phyloP scores from a whole-genome alignment of 2,888 invertebrate genomes.

The Orthonychiurus folsomi region DNA sequence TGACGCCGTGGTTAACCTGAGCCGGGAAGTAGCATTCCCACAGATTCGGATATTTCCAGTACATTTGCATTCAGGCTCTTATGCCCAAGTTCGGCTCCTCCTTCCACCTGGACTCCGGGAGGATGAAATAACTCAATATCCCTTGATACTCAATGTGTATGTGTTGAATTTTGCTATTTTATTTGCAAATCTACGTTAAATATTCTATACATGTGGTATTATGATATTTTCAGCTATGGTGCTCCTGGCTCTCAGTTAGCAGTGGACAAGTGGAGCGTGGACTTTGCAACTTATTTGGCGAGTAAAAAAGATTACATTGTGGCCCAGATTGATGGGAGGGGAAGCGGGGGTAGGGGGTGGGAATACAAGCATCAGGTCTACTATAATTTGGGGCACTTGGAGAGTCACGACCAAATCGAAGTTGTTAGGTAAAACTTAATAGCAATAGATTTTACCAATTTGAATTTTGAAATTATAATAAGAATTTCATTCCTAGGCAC shows the following conservation, averaged over 20 bases:
- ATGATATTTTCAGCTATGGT: constrained; percentile 57
- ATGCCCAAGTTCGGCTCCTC: constrained; percentile 74
- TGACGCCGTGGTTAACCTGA: constrained; percentile 45
- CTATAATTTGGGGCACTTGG: constrained; percentile 77
- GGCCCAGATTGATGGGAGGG: constrained; percentile 86
- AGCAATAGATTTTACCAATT: too few species aligned
- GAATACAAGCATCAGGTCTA: constrained; percentile 52
- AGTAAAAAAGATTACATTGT: constrained; percentile 79
- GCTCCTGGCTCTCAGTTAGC: constrained; percentile 89
- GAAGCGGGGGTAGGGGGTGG: constrained; percentile 49
- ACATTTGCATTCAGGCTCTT: constrained; percentile 77
- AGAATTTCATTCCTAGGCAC: constrained; percentile 62
- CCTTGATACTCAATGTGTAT: constrained; percentile 81
- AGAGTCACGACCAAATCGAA: constrained; percentile 86
- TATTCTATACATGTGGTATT: too few species aligned
- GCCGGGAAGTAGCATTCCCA: constrained; percentile 67
- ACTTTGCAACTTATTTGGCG: constrained; percentile 79
- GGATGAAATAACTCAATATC: constrained; percentile 85
- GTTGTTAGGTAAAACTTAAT: constrained; percentile 68
- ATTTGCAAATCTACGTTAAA: too few species aligned
- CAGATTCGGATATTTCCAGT: constrained; percentile 81
- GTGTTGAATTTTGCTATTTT: too few species aligned
- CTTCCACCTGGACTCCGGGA: constrained; percentile 82
- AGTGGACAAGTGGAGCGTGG: constrained; percentile 75
- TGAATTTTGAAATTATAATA: too few species aligned